Base-by-base conservation (phyloP, 2,888 invertebrate genomes). In the Pyrocoelia pectoralis region DNA sequence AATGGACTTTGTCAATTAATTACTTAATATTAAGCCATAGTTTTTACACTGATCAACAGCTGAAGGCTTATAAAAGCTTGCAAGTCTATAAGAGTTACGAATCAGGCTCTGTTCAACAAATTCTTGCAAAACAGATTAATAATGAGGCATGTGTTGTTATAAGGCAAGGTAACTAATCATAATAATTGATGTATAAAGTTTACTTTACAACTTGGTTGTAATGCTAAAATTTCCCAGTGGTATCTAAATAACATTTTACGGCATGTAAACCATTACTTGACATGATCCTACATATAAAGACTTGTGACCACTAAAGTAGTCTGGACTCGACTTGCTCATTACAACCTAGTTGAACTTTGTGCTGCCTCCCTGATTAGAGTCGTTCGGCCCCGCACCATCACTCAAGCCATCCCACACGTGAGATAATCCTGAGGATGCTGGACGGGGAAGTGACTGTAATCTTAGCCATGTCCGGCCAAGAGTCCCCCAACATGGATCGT, bases 11-110 rank as follows among this genome's bases (percentile, higher is more conserved):
- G 41, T 41, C 12, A n/a, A n/a, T n/a, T n/a, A 41, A 10, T 41
- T 41, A 41, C 41, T 41, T 41, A 41, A 41, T 41, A 41, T 14
- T 41, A 14, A 13, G 13, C 41, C 13, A 41, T 14, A 41, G 41
- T 41, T 41, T 41, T 41, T 41, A 41, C 41, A 41, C 41, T 14
- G 41, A 15, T 12, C 12, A 41, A n/a, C n/a, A 41, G 41, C 41
- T 41, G 12, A 41, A 41, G 14, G 41, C 41, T 41, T 41, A 41
- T 41, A 41, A 41, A 41, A 12, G 41, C 14, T 12, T 41, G 41
- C 41, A 41, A 13, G n/a, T 15, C 41, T 41, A 41, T 8, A 41
- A 41, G 14, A 12, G 14, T 13, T 41, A 41, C 14, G 41, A 41
- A 41, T 8, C 14, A 13, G 41, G 41, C 14, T 12, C 14, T 41